These are phyloP conservation scores for Xanthia icteritia DNA, from an alignment of 2,888 invertebrate species.

Conservation along the genomic window DNA sequence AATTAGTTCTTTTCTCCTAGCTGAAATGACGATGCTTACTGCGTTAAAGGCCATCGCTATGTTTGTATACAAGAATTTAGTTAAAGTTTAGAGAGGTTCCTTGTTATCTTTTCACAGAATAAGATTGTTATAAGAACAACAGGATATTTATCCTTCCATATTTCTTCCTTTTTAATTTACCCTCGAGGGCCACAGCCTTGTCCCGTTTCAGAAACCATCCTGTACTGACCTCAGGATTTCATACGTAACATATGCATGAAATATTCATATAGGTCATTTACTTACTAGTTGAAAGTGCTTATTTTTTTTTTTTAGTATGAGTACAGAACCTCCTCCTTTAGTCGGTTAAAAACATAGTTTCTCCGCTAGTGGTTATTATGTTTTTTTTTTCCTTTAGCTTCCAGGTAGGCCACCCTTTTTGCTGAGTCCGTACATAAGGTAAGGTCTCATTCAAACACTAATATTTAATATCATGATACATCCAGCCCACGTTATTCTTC, in stretches of 20 bases:
- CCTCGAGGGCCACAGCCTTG: constrained; percentile 21
- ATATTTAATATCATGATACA: constrained; percentile 45
- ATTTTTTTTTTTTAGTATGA: neutral
- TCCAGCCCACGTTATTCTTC: constrained; percentile 25
- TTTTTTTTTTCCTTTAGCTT: neutral
- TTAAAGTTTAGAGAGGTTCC: neutral
- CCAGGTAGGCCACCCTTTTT: neutral
- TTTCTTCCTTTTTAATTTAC: constrained; percentile 4
- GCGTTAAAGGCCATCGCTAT: neutral
- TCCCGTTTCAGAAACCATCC: constrained; percentile 25
- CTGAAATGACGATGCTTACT: constrained; percentile 7
- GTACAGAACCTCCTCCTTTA: no score
- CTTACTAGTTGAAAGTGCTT: neutral
- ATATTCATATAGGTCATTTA: neutral
- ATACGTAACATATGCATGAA: neutral
- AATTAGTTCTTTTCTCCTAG: neutral
- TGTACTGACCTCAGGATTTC: constrained; percentile 21
- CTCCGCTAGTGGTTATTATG: neutral
- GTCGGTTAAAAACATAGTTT: neutral
- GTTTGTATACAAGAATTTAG: neutral
- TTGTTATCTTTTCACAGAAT: neutral
- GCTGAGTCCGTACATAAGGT: neutral
- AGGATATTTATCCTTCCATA: neutral
- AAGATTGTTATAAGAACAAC: neutral
- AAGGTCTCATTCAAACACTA: constrained; percentile 12